Evolutionary conservation across 2,888 invertebrate genomes (phyloP).

Genomic region (Cyaniris semiargus): DNA sequence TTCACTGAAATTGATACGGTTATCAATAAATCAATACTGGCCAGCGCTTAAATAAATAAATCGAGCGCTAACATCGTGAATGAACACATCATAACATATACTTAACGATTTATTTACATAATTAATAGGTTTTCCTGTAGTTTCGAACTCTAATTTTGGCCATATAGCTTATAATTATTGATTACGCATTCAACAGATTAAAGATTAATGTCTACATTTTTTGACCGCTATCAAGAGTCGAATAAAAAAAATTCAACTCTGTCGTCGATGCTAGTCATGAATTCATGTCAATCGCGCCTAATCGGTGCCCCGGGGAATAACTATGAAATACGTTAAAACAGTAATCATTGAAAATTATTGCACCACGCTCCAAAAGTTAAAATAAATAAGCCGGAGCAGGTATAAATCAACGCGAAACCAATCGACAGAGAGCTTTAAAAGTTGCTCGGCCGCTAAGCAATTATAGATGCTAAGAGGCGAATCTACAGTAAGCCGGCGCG

Average conservation of each 20-base stretch:
- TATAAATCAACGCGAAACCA: slow-evolving; percentile 47
- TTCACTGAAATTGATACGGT: slow-evolving; percentile 37
- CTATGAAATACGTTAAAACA: slow-evolving; percentile 18
- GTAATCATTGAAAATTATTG: neutral
- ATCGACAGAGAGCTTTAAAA: slow-evolving; percentile 65
- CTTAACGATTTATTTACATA: slow-evolving; percentile 8
- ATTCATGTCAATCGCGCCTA: neutral
- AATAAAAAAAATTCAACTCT: neutral
- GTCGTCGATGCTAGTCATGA: neutral
- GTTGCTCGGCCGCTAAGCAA: slow-evolving; percentile 72
- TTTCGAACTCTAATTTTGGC: neutral
- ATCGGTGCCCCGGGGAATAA: neutral
- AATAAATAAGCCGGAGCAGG: slow-evolving; percentile 28
- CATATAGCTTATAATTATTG: neutral
- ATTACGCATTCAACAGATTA: neutral
- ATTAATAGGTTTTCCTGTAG: neutral
- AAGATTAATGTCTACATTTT: neutral
- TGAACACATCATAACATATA: slow-evolving; percentile 33
- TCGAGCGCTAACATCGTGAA: slow-evolving; percentile 14
- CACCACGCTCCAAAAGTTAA: slow-evolving; percentile 23
- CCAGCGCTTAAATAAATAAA: slow-evolving; percentile 30
- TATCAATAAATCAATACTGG: slow-evolving; percentile 39
- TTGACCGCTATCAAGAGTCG: neutral
- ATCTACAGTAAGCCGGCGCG: slow-evolving; percentile 77
- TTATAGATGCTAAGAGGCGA: slow-evolving; percentile 77